Percentiles rank a stretch among this genome's conserved stretches.
phyloP scores from a whole-genome alignment of 2,888 invertebrate species.

The Amphipoea lucens region DNA sequence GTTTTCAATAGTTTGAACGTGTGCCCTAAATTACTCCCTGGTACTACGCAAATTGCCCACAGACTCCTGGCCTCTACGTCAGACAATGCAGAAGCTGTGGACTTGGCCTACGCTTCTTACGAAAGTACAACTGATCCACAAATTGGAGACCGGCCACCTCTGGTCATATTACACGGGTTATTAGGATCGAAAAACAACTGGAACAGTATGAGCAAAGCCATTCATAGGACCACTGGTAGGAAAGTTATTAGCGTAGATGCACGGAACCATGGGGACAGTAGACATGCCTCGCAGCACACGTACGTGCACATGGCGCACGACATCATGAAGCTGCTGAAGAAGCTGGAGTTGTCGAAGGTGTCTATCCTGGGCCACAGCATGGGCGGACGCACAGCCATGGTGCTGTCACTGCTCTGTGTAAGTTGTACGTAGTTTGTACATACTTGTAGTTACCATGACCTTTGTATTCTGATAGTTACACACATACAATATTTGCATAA shows the following conservation, averaged over 20 bases:
- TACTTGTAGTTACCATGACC: conserved; percentile 27
- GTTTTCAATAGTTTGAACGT: conserved; percentile 64
- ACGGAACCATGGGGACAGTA: conserved; percentile 98
- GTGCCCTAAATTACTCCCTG: conserved; percentile 67
- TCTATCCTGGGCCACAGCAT: conserved; percentile 97
- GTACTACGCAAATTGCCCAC: conserved; percentile 60
- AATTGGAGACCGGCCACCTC: conserved; percentile 87
- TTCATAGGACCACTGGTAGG: conserved; percentile 92
- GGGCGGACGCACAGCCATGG: conserved; percentile 98
- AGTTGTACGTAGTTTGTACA: conserved; percentile 80
- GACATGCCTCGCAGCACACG: conserved; percentile 93
- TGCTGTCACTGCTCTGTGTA: conserved; percentile 92
- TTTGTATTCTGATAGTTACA: neutral
- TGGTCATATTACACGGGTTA: conserved; percentile 96
- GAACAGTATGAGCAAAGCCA: conserved; percentile 95
- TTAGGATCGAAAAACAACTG: conserved; percentile 98
- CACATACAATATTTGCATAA: neutral
- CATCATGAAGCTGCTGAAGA: conserved; percentile 91
- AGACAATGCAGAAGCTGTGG: conserved; percentile 88
- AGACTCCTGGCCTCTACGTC: conserved; percentile 73
- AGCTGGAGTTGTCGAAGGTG: conserved; percentile 91
- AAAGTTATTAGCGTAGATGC: conserved; percentile 96
- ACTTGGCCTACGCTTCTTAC: conserved; percentile 92
- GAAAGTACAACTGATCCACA: conserved; percentile 87
- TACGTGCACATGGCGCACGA: conserved; percentile 94